Base-by-base conservation (phyloP, 2,797 vertebrate genomes). In the Anomalospiza imberbis region DNA sequence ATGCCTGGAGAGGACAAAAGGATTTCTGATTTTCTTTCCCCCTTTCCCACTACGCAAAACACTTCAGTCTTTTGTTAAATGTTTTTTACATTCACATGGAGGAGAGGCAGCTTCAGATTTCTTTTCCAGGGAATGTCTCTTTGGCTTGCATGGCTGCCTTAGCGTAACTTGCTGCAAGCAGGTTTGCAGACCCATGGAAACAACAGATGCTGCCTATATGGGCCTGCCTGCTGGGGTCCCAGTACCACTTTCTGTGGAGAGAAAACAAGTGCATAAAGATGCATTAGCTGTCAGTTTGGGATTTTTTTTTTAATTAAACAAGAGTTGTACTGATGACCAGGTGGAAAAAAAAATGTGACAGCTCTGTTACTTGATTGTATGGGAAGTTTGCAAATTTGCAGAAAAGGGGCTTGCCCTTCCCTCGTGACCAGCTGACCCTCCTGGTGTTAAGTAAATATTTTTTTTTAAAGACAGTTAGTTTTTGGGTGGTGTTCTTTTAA, bases 281-380 rank as follows among this genome's bases (percentile, higher is more conserved):
- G 17, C 19, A 14, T 44, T 55, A 82, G 9, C 42, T 83, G 42
- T 7, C 17, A 86, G 19, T 74, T 73, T 10, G 40, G 31, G 8
- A 8, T 19, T 5, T 50, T 44, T 44, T 70, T 36, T 58, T 21
- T 40, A 91, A 61, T 44, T 74, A 65, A 81, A 83, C 82, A 79
- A 76, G 61, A 94, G 83, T 82, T 93, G 22, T 93, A 68, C 50
- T 62, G 86, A 87, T 91, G 85, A 88, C 68, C 77, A 80, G 75
- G 75, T 95, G 75, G 94, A 54, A 95, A 92, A 94, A 96, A 93
- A 28, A 94, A 93, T 86, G 57, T 83, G 93, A 75, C 73, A 83
- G 84, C 34, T 95, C 72, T 84, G 72, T 93, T 72, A 87, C 70
- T 91, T 45, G 13, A 82, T 86, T 96, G 91, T 74, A 81, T 76